A percentile compares a stretch with the other conserved stretches of the same genome.
phyloP scores from a whole-genome alignment of 1,140 invertebrate genomes.

The Drosophila pachea region DNA sequence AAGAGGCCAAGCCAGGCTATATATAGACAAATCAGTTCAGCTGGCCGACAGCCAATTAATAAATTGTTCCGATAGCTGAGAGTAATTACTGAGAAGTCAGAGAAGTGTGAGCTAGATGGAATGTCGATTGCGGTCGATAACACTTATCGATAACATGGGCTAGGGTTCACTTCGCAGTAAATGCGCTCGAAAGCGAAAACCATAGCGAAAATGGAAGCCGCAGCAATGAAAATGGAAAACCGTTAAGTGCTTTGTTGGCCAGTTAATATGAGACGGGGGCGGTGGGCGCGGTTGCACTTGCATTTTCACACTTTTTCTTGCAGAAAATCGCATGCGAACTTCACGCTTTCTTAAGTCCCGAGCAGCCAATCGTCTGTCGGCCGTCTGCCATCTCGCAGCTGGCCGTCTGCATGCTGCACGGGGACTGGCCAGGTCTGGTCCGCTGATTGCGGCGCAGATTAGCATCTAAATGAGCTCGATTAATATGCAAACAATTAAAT shows the following conservation, averaged over 20 bases:
- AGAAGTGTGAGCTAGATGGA: no score
- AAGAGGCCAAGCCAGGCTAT: background rate
- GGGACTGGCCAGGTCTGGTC: no score
- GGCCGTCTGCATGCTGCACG: slow-evolving; percentile 16
- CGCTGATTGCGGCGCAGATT: slow-evolving; percentile 37
- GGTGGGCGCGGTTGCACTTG: slow-evolving; percentile 43
- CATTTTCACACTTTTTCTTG: slow-evolving; percentile 60
- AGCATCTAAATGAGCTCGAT: slow-evolving; percentile 72
- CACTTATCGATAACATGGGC: background rate
- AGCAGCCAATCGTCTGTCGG: background rate
- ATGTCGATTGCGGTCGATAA: background rate
- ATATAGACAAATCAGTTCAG: slow-evolving; percentile 1
- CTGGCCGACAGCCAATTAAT: no score
- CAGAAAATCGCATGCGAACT: slow-evolving; percentile 53
- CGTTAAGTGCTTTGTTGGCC: slow-evolving; percentile 28
- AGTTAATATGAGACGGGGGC: slow-evolving; percentile 8
- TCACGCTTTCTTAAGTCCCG: slow-evolving; percentile 54
- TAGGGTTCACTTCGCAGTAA: background rate
- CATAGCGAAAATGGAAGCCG: slow-evolving; percentile 3
- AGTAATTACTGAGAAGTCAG: no score
- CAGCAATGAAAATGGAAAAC: slow-evolving; percentile 27
- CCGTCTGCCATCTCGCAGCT: slow-evolving; percentile 35
- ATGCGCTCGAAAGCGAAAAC: slow-evolving; percentile 30
- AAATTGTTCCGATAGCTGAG: no score
- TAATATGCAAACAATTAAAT: slow-evolving; percentile 74